Conservation (phyloP, 1,140 invertebrate genomes). For the Leptoteleia sp. region DNA sequence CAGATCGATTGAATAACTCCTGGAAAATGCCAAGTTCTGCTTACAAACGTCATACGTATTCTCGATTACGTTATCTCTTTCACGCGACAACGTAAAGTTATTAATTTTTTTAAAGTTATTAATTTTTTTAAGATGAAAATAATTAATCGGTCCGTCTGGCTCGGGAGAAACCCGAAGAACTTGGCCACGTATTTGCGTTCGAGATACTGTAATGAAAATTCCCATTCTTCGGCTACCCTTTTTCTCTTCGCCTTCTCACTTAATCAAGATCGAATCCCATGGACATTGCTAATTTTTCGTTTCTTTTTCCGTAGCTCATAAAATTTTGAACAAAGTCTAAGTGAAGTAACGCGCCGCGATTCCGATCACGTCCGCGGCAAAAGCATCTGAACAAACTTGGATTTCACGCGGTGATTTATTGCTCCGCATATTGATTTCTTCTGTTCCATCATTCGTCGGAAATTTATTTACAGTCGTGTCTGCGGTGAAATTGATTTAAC, state of each 20-base stretch:
- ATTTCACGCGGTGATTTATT: constrained; percentile 56
- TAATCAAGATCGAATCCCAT: constrained; percentile 69
- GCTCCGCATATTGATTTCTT: constrained; percentile 55
- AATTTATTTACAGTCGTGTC: constrained; percentile 49
- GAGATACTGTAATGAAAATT: constrained; percentile 68
- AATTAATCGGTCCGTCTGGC: constrained; percentile 65
- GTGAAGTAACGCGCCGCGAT: constrained; percentile 12
- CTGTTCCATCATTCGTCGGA: constrained; percentile 36
- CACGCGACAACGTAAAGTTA: too few relatives aligned
- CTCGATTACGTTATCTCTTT: too few relatives aligned
- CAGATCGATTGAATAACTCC: constrained; percentile 25
- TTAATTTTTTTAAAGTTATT: too few relatives aligned
- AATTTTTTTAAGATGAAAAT: constrained; percentile 65
- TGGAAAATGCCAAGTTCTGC: constrained; percentile 8
- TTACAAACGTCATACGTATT: not conserved
- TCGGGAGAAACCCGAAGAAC: constrained; percentile 60
- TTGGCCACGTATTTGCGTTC: constrained; percentile 45
- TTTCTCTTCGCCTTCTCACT: constrained; percentile 29
- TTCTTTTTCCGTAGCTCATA: constrained; percentile 36
- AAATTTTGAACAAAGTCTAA: constrained; percentile 47
- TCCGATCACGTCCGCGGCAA: constrained; percentile 52
- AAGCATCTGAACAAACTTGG: constrained; percentile 52
- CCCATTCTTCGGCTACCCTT: constrained; percentile 64
- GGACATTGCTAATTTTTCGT: constrained; percentile 42
- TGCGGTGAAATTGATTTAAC: constrained; percentile 8